Base-by-base conservation (phyloP, 1,140 invertebrate species). In the Matsumurasca onukii region DNA sequence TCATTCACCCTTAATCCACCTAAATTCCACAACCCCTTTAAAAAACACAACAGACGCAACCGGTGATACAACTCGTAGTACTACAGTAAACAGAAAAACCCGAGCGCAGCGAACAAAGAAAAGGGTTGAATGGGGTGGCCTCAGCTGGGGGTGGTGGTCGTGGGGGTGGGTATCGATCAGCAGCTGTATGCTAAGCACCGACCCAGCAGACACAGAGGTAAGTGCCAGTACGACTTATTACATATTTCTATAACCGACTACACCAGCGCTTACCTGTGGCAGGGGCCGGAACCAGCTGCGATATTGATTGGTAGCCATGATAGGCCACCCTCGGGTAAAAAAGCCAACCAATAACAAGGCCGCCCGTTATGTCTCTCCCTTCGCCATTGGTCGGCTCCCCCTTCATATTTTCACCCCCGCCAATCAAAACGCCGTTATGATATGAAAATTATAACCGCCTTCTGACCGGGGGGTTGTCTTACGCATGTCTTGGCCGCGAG, bases 361-460 rank as follows among this genome's bases (percentile, higher is more conserved):
- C 22, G 55, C 22, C 2, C 55, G 55, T 59, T 59, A 59, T 59
- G 55, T 59, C 25, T 59, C 55, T 29, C 2, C 55, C 25, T 29
- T 17, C n/a, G 2, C 55, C 25, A 59, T 59, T 59, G 55, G 55
- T 59, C 55, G 24, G 9, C 49, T 52, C 55, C 55, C 2, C 9
- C 9, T 59, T 59, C 55, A 59, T 59, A 59, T 59, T 59, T 59
- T 59, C 55, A 59, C 30, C 55, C 55, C 15, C 55, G 30, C 55
- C 55, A 59, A 59, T 59, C 55, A 59, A 59, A 59, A 59, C 15
- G 24, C 55, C 2, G 55, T 59, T 59, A 59, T 59, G 55, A 59
- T 59, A 59, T 59, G 22, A 29, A 59, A 59, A 59, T 59, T 25
- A 59, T 59, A 59, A 59, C 55, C 55, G 55, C 25, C 13, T 27